Evolutionary conservation across 1,140 invertebrate genomes (phyloP).

Genomic region (Neotoxoptera formosana): DNA sequence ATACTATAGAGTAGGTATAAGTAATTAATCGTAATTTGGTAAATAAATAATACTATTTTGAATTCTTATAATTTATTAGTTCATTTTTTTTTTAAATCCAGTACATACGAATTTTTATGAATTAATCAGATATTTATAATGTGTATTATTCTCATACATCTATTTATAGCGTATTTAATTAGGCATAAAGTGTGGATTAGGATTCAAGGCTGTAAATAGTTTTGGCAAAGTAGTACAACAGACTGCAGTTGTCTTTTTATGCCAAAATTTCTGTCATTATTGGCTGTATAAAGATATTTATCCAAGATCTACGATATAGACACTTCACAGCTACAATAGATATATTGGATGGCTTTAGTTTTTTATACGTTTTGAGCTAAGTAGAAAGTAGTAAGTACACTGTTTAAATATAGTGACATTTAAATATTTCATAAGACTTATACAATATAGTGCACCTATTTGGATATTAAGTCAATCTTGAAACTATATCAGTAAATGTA

Average conservation of each 20-base stretch:
- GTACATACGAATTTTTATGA: not conserved
- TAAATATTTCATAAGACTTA: not conserved
- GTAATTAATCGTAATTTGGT: not conserved
- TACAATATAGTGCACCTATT: not conserved
- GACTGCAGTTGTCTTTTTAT: not conserved
- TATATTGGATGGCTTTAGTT: not conserved
- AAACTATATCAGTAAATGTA: too few relatives aligned
- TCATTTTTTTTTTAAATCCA: not conserved
- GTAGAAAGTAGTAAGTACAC: not conserved
- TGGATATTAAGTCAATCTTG: not conserved
- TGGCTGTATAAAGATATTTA: not conserved
- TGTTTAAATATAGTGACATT: not conserved
- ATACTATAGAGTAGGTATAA: not conserved
- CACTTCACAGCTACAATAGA: not conserved
- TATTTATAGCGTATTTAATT: slow-evolving; percentile 6
- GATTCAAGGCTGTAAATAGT: not conserved
- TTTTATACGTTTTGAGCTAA: not conserved
- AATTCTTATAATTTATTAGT: not conserved
- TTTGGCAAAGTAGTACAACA: slow-evolving; percentile 10
- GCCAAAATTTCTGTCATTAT: not conserved
- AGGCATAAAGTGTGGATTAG: not conserved
- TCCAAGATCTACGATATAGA: not conserved
- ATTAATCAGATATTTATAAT: too few relatives aligned
- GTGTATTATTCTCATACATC: not conserved
- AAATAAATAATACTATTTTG: not conserved